Percentiles rank a stretch among this genome's conserved stretches.
Conservation (phyloP, 2,797 vertebrate species). For the Alcedo atthis region DNA sequence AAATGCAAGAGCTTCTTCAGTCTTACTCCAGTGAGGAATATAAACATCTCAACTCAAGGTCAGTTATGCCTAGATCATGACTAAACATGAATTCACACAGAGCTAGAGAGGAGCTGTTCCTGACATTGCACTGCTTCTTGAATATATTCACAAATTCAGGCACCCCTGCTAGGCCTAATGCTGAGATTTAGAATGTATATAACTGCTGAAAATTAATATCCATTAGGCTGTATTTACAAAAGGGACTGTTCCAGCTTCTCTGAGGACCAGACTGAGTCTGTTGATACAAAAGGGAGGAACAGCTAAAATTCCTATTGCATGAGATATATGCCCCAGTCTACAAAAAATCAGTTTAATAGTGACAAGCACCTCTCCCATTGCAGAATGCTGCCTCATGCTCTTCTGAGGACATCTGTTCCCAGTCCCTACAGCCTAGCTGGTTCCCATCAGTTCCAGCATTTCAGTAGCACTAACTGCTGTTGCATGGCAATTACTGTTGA, state of each 20-base stretch:
- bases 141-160: constrained; percentile 1
- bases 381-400: constrained; percentile 40
- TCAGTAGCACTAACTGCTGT: constrained; percentile 9
- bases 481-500: background rate
- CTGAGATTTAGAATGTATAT: background rate
- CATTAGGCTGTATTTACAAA: background rate
- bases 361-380: background rate
- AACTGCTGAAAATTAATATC: background rate
- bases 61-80: constrained; percentile 42
- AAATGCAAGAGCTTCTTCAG: constrained; percentile 24
- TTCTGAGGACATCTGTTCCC: background rate
- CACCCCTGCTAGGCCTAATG: background rate
- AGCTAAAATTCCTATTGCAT: background rate
- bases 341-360: background rate
- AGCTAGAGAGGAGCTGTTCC: background rate
- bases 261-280: background rate
- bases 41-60: constrained; percentile 54
- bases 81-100: constrained; percentile 4
- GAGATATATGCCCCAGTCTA: background rate
- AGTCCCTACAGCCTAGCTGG: background rate
- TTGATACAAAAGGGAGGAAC: background rate
- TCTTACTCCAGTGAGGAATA: constrained; percentile 3
- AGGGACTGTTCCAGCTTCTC: background rate
- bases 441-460: constrained; percentile 36
- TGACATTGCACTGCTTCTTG: background rate